Evolutionary conservation across 1,140 invertebrate species (phyloP), one percentile per base, ranked within the genome.

Genomic region (Heterodera schachtii): DNA sequence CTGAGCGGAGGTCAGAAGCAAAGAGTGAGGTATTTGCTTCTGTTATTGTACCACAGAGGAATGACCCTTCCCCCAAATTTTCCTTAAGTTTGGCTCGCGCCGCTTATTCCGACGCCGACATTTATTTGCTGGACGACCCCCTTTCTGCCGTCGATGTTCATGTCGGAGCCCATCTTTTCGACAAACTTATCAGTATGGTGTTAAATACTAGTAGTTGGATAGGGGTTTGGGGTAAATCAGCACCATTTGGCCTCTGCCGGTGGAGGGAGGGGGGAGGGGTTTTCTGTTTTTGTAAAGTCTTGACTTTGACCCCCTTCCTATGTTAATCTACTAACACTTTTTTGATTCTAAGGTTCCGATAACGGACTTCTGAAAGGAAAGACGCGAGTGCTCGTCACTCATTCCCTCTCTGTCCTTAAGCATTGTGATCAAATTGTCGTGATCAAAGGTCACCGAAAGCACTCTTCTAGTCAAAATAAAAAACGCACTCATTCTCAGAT

Each of bases 1-100:
- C 91, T 99, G 78, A 96, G 95, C 79, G 97, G 97, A 73, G 97
- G 97, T 46, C 97, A 99, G 90, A 98, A 98, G 90, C 96, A 97
- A 90, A 92, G 97, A 86, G 95, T 98, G n/a, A 95, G 57, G 57
- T 64, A 19, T 19, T 3, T 64, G 11, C 6, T 8, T 52, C 49
- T 11, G 49, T 52, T 52, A 31, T 31, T 31, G 31, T 31, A 31
- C 31, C 31, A 31, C 31, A 31, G 31, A 31, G 31, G 31, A 31
- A 31, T 31, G 31, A 31, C 31, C 31, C 31, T 31, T 31, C 31
- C 1, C 31, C 31, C 31, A 31, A 31, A 31, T 31, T 31, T 31
- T 31, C 31, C 3, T 64, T 64, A 5, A 64, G 94, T 82, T 91
- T 99, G 69, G 97, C 97, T 0, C 92, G 97, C 87, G 95, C 96